Conservation (phyloP, 2,888 invertebrate species). For the Hypolimnas misippus region DNA sequence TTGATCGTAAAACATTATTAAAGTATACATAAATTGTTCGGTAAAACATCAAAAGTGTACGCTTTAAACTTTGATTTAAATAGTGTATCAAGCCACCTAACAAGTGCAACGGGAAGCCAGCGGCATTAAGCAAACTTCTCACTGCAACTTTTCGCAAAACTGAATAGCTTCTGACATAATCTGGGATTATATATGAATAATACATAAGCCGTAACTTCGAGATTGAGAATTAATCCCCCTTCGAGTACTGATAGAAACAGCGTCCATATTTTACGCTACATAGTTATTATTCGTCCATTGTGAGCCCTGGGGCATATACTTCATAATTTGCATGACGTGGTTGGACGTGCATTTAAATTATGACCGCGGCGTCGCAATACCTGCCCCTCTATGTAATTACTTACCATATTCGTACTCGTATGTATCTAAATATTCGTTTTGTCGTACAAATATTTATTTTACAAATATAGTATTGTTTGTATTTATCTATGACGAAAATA, state of each 20-base stretch:
- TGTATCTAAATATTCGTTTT: background rate
- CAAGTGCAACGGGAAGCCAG: conserved; percentile 11
- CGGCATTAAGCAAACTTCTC: conserved; percentile 21
- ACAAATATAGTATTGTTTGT: background rate
- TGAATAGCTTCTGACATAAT: conserved; percentile 49
- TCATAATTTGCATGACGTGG: conserved; percentile 18
- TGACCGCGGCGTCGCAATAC: conserved; percentile 5
- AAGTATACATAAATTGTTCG: background rate
- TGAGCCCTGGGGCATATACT: conserved; percentile 20
- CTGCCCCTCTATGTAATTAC: conserved; percentile 9
- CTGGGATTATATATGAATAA: conserved; percentile 55
- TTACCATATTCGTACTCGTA: background rate
- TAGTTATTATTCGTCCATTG: conserved; percentile 40
- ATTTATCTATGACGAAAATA: background rate
- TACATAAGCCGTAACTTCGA: conserved; percentile 52
- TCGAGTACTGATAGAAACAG: conserved; percentile 41
- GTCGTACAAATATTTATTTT: background rate
- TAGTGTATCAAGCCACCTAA: background rate
- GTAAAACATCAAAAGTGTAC: background rate
- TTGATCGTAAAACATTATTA: too few species aligned
- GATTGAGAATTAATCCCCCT: conserved; percentile 53
- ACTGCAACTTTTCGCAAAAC: conserved; percentile 18
- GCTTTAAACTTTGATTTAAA: background rate
- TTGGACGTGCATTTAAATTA: conserved; percentile 20
- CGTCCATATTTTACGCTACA: conserved; percentile 40